Percentiles rank a stretch among this genome's conserved stretches.
Conservation (phyloP, 2,113 vertebrate species). For the Clarias batrachus region DNA sequence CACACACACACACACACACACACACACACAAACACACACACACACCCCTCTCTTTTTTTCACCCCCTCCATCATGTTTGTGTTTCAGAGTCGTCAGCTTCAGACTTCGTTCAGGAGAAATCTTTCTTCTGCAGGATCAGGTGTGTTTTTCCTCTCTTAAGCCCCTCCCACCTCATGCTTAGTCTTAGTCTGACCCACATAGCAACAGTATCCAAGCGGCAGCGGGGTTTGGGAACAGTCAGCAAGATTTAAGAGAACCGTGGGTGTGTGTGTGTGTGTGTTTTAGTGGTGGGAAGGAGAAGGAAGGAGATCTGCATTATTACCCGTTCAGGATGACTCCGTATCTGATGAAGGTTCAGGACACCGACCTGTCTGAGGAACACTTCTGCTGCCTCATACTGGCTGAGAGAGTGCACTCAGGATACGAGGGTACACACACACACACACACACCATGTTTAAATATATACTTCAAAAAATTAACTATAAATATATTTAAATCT, state of each 20-base stretch:
- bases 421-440: conserved; percentile 78
- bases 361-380: conserved; percentile 64
- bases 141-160: conserved; percentile 50
- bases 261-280: neutral
- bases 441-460: conserved; percentile 57
- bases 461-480: too few species aligned
- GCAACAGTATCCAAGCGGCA: neutral
- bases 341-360: conserved; percentile 79
- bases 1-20: neutral
- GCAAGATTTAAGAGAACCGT: neutral
- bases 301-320: conserved; percentile 70
- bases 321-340: conserved; percentile 83
- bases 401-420: conserved; percentile 85
- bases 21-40: neutral
- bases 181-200: too few species aligned
- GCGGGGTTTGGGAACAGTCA: neutral
- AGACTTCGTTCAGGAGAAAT: conserved; percentile 89
- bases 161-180: too few species aligned
- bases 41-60: neutral
- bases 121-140: conserved; percentile 95
- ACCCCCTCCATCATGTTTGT: conserved; percentile 34
- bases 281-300: conserved; percentile 69
- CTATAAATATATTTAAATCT: too few species aligned
- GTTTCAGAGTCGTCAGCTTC: conserved; percentile 78
- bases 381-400: conserved; percentile 81